Conservation (phyloP, 2,888 invertebrate genomes). For the Tholera decimalis region DNA sequence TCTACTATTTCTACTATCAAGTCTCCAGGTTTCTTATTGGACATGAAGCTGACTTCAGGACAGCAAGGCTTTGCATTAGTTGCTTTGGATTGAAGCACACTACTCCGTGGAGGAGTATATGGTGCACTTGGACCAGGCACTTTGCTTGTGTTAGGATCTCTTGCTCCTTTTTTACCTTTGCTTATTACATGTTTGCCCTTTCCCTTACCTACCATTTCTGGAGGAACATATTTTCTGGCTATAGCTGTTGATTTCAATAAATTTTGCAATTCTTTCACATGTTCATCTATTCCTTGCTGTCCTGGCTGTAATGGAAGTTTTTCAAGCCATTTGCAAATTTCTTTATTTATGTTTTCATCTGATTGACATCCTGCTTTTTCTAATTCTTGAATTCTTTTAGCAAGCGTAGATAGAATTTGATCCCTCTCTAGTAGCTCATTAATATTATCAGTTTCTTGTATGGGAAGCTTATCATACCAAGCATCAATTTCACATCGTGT, state of each 20-base stretch:
- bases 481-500: slow-evolving; percentile 77
- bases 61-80: slow-evolving; percentile 53
- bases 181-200: slow-evolving; percentile 47
- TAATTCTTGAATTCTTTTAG: slow-evolving; percentile 76
- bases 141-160: slow-evolving; percentile 56
- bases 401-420: slow-evolving; percentile 73
- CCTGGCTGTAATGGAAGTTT: slow-evolving; percentile 72
- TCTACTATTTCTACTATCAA: slow-evolving; percentile 75
- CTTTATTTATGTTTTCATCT: slow-evolving; percentile 72
- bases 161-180: slow-evolving; percentile 28
- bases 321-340: slow-evolving; percentile 77
- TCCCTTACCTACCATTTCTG: slow-evolving; percentile 43
- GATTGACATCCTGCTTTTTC: slow-evolving; percentile 69
- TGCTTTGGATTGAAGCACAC: slow-evolving; percentile 38
- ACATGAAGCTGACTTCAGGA: slow-evolving; percentile 13
- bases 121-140: slow-evolving; percentile 60
- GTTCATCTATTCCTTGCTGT: slow-evolving; percentile 63
- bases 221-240: slow-evolving; percentile 71
- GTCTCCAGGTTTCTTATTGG: slow-evolving; percentile 72
- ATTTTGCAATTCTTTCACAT: slow-evolving; percentile 68
- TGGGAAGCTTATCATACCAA: slow-evolving; percentile 78
- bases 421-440: slow-evolving; percentile 73
- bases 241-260: slow-evolving; percentile 70
- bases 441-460: slow-evolving; percentile 64
- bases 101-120: not conserved